Evolutionary conservation across 2,888 invertebrate species (phyloP), one percentile per base, ranked within the genome.

Genomic region (Habroteleia sp.): DNA sequence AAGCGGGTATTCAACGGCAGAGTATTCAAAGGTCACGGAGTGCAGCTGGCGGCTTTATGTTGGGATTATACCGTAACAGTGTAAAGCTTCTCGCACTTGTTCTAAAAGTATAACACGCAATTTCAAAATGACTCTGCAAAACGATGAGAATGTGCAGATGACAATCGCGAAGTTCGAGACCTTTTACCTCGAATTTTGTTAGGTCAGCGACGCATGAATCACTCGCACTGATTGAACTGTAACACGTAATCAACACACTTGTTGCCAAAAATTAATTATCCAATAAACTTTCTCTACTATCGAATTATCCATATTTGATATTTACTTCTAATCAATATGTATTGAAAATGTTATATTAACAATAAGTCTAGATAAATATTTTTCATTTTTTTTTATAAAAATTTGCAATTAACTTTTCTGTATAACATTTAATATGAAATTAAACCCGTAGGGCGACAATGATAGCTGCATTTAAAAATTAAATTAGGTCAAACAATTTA

Each of bases 11-110:
- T 48, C 62, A 62, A 16, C 46, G 14, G 37, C 27, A 37, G 16
- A 46, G 39, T 48, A 62, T 62, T 27, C 48, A 62, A 62, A 62
- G 48, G 48, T 39, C 48, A 62, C 46, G 31, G 3, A 48, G 39
- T 39, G 62, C 62, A 20, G 39, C 37, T 35, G 60, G 60, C 29
- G 29, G 48, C 62, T 48, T 48, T 62, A 29, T 37, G 27, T 48
- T 48, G 16, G 13, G 27, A 46, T 60, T 48, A 48, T 17, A 8
- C 10, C 8, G 23, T 13, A 5, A 20, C 10, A 20, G 6, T 39
- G 39, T 17, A 11, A 39, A 29, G 37, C 17, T 29, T n/a, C 8
- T 37, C 17, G 17, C 41, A 39, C 37, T 23, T 27, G 14, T 39
- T 54, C 27, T 7, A 27, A 41, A 3, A 29, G 23, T 23, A 11